Percentiles rank a stretch among this genome's conserved stretches.
Conservation (phyloP, 2,888 invertebrate genomes). For the Serrognathus titanus region DNA sequence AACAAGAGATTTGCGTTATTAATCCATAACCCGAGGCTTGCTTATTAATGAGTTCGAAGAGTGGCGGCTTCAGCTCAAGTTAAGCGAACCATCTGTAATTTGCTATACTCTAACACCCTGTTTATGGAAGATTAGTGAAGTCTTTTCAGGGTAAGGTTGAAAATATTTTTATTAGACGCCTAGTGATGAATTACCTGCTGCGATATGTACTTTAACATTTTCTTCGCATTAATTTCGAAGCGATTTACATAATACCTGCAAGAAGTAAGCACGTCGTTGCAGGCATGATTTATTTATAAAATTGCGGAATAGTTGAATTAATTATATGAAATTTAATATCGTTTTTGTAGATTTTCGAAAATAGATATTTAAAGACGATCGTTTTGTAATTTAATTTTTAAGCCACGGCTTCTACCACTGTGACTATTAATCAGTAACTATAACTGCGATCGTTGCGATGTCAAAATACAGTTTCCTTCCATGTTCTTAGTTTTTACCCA, state of each 20-base stretch:
- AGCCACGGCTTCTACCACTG: no score
- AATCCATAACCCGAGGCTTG: conserved; percentile 26
- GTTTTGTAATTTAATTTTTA: no score
- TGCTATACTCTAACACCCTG: neutral
- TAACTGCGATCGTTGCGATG: no score
- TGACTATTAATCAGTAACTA: no score
- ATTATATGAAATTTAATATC: no score
- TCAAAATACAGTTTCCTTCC: no score
- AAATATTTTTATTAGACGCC: neutral
- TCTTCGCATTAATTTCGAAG: conserved; percentile 23
- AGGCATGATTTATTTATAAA: no score
- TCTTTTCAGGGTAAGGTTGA: neutral
- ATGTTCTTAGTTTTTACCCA: no score
- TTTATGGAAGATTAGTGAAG: conserved; percentile 12
- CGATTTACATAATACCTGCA: conserved; percentile 25
- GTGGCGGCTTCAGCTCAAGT: conserved; percentile 9
- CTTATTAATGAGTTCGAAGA: conserved; percentile 33
- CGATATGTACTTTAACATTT: conserved; percentile 20
- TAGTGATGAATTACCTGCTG: conserved; percentile 6
- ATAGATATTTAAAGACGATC: no score
- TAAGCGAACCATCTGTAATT: conserved; percentile 5
- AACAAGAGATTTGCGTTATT: conserved; percentile 30
- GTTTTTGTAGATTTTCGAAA: no score
- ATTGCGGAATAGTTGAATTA: no score
- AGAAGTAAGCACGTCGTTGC: no score